Base-by-base conservation (phyloP, 2,113 vertebrate genomes). In the Lichenostomus cassidix region DNA sequence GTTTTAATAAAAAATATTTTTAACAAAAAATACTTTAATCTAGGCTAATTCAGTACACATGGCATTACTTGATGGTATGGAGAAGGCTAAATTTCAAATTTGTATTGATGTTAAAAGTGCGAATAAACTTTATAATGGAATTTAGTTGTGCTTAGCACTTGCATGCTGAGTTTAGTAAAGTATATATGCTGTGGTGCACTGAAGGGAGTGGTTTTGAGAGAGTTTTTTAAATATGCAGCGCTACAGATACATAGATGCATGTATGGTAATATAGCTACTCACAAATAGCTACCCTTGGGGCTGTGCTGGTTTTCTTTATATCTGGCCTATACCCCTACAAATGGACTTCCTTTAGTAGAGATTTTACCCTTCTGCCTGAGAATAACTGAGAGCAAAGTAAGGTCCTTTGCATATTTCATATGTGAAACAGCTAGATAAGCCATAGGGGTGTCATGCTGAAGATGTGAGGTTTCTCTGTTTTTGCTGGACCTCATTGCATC, bases 381-480 rank as follows among this genome's bases (percentile, higher is more conserved):
- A 82, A 23, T 46, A 93, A 68, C 15, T 44, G 37, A 42, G 44
- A 53, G 59, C 20, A 31, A 29, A 79, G 33, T 31, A 47, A 53
- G 23, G 14, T 73, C 35, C n/a, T 58, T 2, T n/a, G 11, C 3
- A 4, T 49, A 18, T 35, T 2, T 1, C 5, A 3, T 18, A 5
- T 35, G 21, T 31, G 35, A 31, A 78, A 28, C 58, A 67, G 13
- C 14, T 67, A 11, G 41, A 11, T 33, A 58, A 86, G 12, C 39
- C 22, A 4, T 21, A 14, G 37, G 13, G 8, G 20, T 74, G 52
- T 35, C 10, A 24, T n/a, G 16, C 21, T 60, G 55, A 56, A 56
- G 52, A 25, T 52, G 33, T 55, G 35, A 33, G 9, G 6, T 28
- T 89, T 53, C 41, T 60, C 25, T 16, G 7, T n/a, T 92, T 80